phyloP scores from a whole-genome alignment of 1,140 invertebrate species.

The Drosophila teissieri region DNA sequence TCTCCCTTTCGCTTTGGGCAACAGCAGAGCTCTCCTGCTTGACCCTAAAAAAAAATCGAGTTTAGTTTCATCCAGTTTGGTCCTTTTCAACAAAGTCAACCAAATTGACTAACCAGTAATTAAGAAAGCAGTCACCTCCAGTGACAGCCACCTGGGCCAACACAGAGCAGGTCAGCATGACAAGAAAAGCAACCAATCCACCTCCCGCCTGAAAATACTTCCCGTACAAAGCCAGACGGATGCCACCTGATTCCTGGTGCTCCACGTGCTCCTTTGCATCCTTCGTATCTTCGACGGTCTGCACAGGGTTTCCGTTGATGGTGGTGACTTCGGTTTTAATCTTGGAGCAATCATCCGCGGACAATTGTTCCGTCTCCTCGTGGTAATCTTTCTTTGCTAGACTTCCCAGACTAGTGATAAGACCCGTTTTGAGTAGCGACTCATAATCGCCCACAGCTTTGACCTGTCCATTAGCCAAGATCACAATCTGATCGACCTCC shows the following conservation, averaged over 20 bases:
- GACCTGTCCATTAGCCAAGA: constrained; percentile 87
- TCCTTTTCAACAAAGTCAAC: background rate
- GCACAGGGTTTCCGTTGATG: constrained; percentile 81
- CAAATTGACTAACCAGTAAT: constrained; percentile 86
- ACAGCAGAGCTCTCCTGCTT: constrained; percentile 9
- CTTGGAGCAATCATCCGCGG: too few species aligned
- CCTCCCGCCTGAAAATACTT: constrained; percentile 87
- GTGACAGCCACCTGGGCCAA: constrained; percentile 87
- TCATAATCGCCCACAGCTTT: constrained; percentile 88
- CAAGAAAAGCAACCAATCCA: constrained; percentile 85
- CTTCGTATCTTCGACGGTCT: constrained; percentile 86
- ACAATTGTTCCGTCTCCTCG: too few species aligned
- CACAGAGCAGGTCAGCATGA: constrained; percentile 79
- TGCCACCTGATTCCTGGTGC: constrained; percentile 85
- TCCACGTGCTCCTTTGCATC: constrained; percentile 86
- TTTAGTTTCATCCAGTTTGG: too few species aligned
- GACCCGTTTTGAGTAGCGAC: constrained; percentile 87
- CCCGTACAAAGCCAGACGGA: constrained; percentile 86
- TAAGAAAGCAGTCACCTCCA: constrained; percentile 88
- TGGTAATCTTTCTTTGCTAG: too few species aligned
- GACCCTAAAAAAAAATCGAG: background rate
- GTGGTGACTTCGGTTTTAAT: constrained; percentile 5
- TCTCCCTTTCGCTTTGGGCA: background rate
- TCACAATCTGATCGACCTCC: constrained; percentile 89
- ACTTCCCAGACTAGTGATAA: constrained; percentile 87